Percentiles rank a stretch among this genome's conserved stretches.
phyloP scores from a whole-genome alignment of 2,797 vertebrate genomes.

The Phrynocephalus forsythii region DNA sequence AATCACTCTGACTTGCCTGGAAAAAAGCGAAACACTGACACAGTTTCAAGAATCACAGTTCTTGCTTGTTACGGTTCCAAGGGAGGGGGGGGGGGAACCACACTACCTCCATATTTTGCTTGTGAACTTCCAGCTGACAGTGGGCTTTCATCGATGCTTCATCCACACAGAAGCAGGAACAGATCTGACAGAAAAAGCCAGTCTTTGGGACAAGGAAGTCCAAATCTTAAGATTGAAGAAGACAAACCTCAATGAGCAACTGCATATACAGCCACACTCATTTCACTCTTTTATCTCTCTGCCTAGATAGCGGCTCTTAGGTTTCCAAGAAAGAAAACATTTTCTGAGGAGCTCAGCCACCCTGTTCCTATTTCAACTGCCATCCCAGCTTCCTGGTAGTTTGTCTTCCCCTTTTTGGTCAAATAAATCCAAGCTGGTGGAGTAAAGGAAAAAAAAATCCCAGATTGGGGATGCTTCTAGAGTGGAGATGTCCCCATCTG shows the following conservation, averaged over 20 bases:
- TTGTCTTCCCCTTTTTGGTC: neutral
- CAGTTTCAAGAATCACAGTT: neutral
- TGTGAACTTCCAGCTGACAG: constrained; percentile 84
- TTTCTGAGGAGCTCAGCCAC: neutral
- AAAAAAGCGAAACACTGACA: rapidly evolving
- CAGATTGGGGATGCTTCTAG: no score
- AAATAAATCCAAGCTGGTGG: neutral
- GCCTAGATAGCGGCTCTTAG: no score
- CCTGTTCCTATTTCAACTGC: no score
- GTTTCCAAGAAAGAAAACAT: neutral
- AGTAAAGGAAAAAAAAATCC: neutral
- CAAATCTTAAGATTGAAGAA: constrained; percentile 76
- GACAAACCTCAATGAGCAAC: neutral
- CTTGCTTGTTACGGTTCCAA: constrained; percentile 11
- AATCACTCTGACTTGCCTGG: rapidly evolving
- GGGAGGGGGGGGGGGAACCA: neutral
- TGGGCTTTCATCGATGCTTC: constrained; percentile 83
- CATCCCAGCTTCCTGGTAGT: neutral
- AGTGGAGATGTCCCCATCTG: no score
- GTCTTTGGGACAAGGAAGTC: constrained; percentile 89
- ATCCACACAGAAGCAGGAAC: constrained; percentile 85
- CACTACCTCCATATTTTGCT: constrained; percentile 85
- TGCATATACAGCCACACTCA: neutral
- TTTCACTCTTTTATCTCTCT: no score
- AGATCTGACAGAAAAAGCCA: constrained; percentile 91